These are phyloP conservation scores for Myiotriccus ornatus DNA, from an alignment of 2,797 vertebrate species.

Conservation along the genomic window DNA sequence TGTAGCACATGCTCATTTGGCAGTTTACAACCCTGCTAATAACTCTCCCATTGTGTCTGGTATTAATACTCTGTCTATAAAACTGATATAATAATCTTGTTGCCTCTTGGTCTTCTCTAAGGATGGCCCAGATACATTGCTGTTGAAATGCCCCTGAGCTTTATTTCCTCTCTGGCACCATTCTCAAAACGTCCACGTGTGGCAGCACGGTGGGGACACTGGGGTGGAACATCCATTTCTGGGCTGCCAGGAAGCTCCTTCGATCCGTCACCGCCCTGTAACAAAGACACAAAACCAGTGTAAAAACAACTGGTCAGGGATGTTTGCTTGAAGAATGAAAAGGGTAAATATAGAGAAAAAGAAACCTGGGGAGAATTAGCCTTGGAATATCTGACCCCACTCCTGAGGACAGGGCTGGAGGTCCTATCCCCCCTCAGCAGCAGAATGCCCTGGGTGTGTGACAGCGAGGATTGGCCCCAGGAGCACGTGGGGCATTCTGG, in stretches of 20 bases:
- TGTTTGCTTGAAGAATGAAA: background rate
- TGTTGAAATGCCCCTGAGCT: background rate
- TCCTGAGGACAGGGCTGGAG: background rate
- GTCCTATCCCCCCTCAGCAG: background rate
- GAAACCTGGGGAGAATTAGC: background rate
- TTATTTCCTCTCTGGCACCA: background rate
- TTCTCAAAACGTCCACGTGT: fast-evolving
- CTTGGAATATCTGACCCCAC: background rate
- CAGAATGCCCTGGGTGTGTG: background rate
- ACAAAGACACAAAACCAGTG: background rate
- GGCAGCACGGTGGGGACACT: background rate
- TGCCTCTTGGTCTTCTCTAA: background rate
- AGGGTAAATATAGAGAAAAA: background rate
- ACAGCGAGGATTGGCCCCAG: fast-evolving
- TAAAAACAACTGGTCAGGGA: background rate
- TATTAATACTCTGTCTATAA: background rate
- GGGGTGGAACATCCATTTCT: background rate
- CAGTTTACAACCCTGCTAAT: background rate
- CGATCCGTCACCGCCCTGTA: background rate
- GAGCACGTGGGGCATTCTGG: fast-evolving
- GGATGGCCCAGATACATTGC: background rate
- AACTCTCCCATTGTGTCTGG: background rate
- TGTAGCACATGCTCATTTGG: background rate
- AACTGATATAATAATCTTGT: background rate
- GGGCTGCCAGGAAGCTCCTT: background rate